Conservation (phyloP, 53 echinoderm and acorn worm species). For the Luidia sarsii region DNA sequence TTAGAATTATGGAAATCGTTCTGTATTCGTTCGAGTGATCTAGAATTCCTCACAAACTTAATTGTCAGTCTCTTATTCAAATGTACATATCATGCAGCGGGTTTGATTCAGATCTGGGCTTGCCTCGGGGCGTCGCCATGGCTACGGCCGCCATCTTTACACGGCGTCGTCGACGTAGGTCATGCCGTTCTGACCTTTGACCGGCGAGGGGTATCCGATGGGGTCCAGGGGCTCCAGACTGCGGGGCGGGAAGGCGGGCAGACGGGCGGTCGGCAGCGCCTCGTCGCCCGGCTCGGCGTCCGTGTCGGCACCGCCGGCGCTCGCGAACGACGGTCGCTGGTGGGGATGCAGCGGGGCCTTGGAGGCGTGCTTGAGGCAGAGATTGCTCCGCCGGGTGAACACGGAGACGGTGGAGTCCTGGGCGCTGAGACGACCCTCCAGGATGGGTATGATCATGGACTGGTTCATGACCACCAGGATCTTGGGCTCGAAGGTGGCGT, state of each 20-base stretch:
- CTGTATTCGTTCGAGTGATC: no score
- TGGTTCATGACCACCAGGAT: constrained; percentile 67
- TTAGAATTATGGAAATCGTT: no score
- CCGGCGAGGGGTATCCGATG: constrained; percentile 33
- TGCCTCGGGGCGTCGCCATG: no score
- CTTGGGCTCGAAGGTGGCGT: constrained; percentile 62
- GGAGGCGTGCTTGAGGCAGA: constrained; percentile 65
- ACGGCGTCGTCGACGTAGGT: constrained; percentile 28
- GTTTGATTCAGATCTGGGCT: no score
- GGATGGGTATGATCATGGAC: constrained; percentile 1
- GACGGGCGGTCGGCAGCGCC: not conserved
- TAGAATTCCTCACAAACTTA: no score
- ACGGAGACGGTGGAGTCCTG: constrained; percentile 14
- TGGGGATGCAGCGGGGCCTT: constrained; percentile 38
- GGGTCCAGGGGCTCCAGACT: constrained; percentile 29
- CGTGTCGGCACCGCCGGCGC: not conserved
- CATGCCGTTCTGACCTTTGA: constrained; percentile 47
- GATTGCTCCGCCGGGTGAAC: constrained; percentile 25
- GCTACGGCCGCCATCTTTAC: not conserved
- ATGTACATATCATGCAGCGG: no score
- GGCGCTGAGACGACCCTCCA: constrained; percentile 8
- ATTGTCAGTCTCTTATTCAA: no score
- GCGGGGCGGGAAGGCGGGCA: not conserved
- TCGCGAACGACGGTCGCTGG: not conserved
- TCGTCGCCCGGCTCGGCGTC: not conserved